Base-by-base conservation (phyloP, 2,888 invertebrate species). In the Drosophila meridiana region DNA sequence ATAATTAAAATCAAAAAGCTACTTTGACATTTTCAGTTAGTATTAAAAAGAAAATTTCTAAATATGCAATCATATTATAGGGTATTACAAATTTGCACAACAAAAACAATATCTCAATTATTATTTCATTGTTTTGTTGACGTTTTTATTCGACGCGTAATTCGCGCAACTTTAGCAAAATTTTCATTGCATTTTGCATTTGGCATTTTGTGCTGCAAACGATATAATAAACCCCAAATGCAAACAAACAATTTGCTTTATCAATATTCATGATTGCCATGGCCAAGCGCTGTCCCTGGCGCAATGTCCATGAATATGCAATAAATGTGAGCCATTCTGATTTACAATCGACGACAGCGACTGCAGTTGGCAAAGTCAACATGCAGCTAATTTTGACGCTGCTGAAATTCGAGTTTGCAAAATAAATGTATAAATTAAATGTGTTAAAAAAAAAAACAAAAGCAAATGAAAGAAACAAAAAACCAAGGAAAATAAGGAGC, bases 221-320 rank as follows among this genome's bases (percentile, higher is more conserved):
- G 63, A 75, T 71, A 68, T 75, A 88, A 78, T 78, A 75, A 79
- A 75, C 69, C 62, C 32, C 47, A 11, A 79, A 69, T 68, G 56
- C 82, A 82, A 77, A 80, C 80, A 76, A 69, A 80, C 80, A 79
- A 87, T 89, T 89, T 72, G 82, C 77, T 73, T 73, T 82, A 82
- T 87, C 77, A 89, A 85, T 85, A 89, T 85, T 89, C 89, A 85
- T 87, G 87, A 79, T 69, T 67, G 58, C 48, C 52, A 57, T 52
- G 56, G 68, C 68, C 52, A 52, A 68, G 53, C 20, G 50, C 50
- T 32, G 64, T 70, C 45, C 42, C 67, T 57, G 73, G 62, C 56
- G 60, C 65, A 81, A 68, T 69, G 77, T 63, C 83, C 74, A 80
- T 83, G 83, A 87, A 87, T 83, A 80, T 74, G 81, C 72, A 87